Conservation (phyloP, 1,140 invertebrate genomes). For the Euwallacea fornicatus region DNA sequence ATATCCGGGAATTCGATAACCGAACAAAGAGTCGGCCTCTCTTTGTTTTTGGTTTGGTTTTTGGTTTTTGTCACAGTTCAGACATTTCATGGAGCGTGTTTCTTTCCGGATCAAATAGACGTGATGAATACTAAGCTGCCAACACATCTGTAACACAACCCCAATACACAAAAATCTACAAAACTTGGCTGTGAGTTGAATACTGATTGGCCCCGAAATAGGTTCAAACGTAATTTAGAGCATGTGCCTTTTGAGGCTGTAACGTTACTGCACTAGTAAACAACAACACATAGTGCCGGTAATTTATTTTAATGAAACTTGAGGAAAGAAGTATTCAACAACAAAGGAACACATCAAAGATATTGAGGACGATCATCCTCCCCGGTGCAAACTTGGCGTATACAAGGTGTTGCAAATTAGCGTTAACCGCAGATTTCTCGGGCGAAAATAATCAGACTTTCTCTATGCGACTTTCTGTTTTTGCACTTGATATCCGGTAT, state of each 20-base stretch:
- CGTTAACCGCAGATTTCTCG: too few species aligned
- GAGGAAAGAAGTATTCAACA: not conserved
- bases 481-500: too few species aligned
- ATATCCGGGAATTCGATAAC: too few species aligned
- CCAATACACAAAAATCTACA: slow-evolving; percentile 32
- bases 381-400: too few species aligned
- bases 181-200: slow-evolving; percentile 21
- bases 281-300: not conserved
- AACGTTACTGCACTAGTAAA: slow-evolving; percentile 3
- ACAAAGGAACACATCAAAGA: not conserved
- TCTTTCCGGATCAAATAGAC: slow-evolving; percentile 8
- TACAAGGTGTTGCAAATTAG: too few species aligned
- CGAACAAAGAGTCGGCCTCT: too few species aligned
- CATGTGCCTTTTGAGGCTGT: slow-evolving; percentile 12
- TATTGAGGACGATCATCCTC: too few species aligned
- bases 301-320: slow-evolving; percentile 9
- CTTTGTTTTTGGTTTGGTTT: too few species aligned
- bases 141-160: slow-evolving; percentile 13
- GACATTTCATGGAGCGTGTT: slow-evolving; percentile 21
- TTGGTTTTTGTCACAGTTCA: slow-evolving; percentile 16
- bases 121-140: slow-evolving; percentile 23
- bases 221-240: slow-evolving; percentile 14
- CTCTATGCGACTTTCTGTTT: too few species aligned
- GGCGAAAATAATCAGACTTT: too few species aligned
- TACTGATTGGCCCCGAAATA: slow-evolving; percentile 18